Evolutionary conservation across 1,140 invertebrate species (phyloP).

Genomic region (Ectropis grisescens): DNA sequence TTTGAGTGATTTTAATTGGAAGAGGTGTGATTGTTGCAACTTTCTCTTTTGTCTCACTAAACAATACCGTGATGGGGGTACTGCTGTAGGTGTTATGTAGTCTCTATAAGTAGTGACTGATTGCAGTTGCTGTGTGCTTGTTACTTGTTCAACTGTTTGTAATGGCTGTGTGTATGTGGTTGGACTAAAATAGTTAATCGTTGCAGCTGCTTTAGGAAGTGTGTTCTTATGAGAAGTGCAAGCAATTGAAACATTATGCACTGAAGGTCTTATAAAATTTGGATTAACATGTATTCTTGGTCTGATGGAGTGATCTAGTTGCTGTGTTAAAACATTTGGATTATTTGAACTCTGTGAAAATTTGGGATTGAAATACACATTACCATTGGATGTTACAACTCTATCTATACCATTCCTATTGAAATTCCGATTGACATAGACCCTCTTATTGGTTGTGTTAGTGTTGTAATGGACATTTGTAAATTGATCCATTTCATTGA

Average conservation of each 20-base stretch:
- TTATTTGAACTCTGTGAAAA: constrained; percentile 18
- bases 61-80: constrained; percentile 24
- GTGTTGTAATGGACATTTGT: constrained; percentile 9
- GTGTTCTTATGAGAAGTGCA: too few species aligned
- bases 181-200: too few species aligned
- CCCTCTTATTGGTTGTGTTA: constrained; percentile 29
- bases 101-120: too few species aligned
- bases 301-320: constrained; percentile 7
- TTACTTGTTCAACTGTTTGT: too few species aligned
- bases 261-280: constrained; percentile 27
- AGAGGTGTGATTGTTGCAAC: neutral
- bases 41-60: constrained; percentile 25
- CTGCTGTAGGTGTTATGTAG: neutral
- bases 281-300: constrained; percentile 50
- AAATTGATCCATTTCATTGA: constrained; percentile 12
- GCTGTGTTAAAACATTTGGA: too few species aligned
- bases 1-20: constrained; percentile 15
- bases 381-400: too few species aligned
- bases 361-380: constrained; percentile 30
- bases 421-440: constrained; percentile 56
- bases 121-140: too few species aligned
- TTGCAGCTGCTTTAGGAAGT: too few species aligned
- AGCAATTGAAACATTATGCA: too few species aligned
- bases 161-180: too few species aligned
- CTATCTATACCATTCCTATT: constrained; percentile 20